Percentiles rank a stretch among this genome's conserved stretches.
Evolutionary conservation across 2,797 vertebrate genomes (phyloP).

Genomic region (Girardinus metallicus): DNA sequence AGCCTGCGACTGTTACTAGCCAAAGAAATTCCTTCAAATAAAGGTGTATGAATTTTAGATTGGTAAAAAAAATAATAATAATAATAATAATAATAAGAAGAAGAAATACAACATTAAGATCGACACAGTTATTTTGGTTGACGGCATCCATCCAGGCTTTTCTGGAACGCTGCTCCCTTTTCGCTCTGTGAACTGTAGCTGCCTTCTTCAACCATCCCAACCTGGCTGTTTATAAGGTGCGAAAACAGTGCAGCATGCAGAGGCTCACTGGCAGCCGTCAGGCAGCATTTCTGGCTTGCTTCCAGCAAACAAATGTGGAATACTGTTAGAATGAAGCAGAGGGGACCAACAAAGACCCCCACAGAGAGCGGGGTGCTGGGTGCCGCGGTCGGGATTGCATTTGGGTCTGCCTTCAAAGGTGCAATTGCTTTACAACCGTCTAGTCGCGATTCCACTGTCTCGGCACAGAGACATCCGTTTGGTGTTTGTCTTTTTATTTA

Average conservation of each 20-base stretch:
- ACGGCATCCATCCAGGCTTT: background rate
- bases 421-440: constrained; percentile 96
- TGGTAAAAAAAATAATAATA: background rate
- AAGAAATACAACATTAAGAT: background rate
- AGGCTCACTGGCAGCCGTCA: constrained; percentile 39
- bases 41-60: background rate
- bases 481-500: constrained; percentile 74
- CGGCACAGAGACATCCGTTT: constrained; percentile 87
- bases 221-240: constrained; percentile 90
- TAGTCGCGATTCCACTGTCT: constrained; percentile 88
- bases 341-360: background rate
- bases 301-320: constrained; percentile 39
- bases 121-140: background rate
- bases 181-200: background rate
- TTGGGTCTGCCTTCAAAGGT: constrained; percentile 89
- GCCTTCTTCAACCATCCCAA: constrained; percentile 77
- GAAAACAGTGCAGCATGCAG: constrained; percentile 52
- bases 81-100: background rate
- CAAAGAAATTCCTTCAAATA: background rate
- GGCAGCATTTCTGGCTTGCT: constrained; percentile 35
- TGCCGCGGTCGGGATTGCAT: constrained; percentile 64
- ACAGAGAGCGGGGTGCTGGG: constrained; percentile 1
- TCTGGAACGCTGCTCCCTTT: background rate
- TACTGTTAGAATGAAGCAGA: constrained; percentile 21
- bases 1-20: background rate